Conservation (phyloP, 1,140 invertebrate species). For the Laodelphax striatellus region DNA sequence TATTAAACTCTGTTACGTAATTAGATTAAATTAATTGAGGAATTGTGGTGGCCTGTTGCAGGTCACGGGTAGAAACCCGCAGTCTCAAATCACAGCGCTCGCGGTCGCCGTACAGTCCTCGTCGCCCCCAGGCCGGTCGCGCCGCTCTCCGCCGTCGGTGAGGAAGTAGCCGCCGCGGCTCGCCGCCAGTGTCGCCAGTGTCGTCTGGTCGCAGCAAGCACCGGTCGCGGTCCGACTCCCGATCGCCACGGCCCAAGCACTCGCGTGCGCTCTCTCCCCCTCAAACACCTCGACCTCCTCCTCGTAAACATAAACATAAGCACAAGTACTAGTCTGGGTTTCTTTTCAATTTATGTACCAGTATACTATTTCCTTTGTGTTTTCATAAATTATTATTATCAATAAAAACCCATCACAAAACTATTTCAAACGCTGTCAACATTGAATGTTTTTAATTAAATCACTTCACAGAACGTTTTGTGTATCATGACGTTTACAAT, state of each 20-base stretch:
- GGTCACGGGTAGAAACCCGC: constrained; percentile 18
- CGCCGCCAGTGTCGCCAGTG: constrained; percentile 23
- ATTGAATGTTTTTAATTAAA: too few relatives aligned
- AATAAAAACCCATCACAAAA: too few relatives aligned
- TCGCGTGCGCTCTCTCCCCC: constrained; percentile 5
- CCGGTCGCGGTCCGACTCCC: constrained; percentile 8
- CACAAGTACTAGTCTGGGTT: constrained; percentile 33
- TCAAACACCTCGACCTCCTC: constrained; percentile 21
- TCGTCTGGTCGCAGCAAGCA: constrained; percentile 7
- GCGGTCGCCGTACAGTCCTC: constrained; percentile 5
- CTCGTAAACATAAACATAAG: constrained; percentile 39
- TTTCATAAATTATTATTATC: too few relatives aligned
- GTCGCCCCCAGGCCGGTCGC: not conserved
- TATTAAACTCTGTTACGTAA: too few relatives aligned
- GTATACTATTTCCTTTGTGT: too few relatives aligned
- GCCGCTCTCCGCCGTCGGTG: not conserved
- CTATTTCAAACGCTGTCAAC: too few relatives aligned
- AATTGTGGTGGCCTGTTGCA: not conserved
- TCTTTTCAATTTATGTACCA: too few relatives aligned
- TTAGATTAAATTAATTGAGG: too few relatives aligned
- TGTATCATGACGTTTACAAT: too few relatives aligned
- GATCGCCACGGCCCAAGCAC: constrained; percentile 11
- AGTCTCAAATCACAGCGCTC: constrained; percentile 3
- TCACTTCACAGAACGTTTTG: too few relatives aligned
- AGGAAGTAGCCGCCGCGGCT: not conserved